Evolutionary conservation across 2,888 invertebrate genomes (phyloP).

Genomic region (Apotomis turbidana): DNA sequence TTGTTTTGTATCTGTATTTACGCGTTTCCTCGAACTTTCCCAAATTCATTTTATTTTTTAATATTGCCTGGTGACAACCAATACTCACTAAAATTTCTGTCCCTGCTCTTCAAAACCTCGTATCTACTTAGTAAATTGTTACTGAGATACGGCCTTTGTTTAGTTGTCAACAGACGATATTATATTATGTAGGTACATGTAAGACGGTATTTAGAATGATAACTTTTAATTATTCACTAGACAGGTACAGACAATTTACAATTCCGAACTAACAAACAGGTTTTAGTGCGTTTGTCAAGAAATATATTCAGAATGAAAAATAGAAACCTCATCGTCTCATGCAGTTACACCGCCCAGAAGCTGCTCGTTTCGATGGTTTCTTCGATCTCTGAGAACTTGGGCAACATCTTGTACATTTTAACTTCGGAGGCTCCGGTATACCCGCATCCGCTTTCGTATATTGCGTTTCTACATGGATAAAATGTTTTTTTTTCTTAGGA

Average conservation of each 20-base stretch:
- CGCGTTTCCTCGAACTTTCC: no score
- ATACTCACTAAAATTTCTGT: no score
- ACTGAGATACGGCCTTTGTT: no score
- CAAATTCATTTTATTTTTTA: no score
- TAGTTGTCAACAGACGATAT: no score
- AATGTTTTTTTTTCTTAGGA: slow-evolving; percentile 73
- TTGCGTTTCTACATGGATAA: slow-evolving; percentile 85
- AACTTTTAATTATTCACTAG: slow-evolving; percentile 12
- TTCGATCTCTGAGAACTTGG: slow-evolving; percentile 14
- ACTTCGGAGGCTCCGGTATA: slow-evolving; percentile 58
- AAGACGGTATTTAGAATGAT: background rate
- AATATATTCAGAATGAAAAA: background rate
- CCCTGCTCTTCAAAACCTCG: no score
- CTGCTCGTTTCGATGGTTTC: background rate
- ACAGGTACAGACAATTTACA: slow-evolving; percentile 14
- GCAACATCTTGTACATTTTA: slow-evolving; percentile 60
- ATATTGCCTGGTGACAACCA: no score
- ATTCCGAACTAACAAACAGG: background rate
- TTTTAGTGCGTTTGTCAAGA: background rate
- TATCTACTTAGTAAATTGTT: no score
- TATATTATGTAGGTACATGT: no score
- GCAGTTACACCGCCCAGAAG: slow-evolving; percentile 49
- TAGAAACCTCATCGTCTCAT: background rate
- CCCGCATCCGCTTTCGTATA: slow-evolving; percentile 83
- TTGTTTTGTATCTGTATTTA: no score